Conservation (phyloP, 1,140 invertebrate genomes). For the Aphis craccivora region DNA sequence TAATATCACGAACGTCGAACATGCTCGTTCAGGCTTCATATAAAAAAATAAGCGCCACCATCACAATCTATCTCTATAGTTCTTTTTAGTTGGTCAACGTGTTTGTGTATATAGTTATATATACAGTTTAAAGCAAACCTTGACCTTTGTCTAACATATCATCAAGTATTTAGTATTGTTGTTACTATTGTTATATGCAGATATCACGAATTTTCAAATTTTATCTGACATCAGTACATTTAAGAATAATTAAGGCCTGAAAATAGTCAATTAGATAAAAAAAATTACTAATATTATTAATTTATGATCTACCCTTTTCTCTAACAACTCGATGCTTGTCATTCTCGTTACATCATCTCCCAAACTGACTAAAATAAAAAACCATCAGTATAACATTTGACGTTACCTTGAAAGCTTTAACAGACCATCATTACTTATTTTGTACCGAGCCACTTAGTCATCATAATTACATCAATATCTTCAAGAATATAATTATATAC, state of each 20-base stretch:
- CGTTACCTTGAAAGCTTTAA: background rate
- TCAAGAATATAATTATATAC: background rate
- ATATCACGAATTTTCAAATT: background rate
- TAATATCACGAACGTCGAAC: background rate
- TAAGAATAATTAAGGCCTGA: background rate
- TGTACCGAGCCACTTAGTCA: background rate
- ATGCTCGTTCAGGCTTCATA: background rate
- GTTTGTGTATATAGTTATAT: background rate
- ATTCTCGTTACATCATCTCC: background rate
- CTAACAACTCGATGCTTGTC: background rate
- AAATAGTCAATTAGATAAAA: background rate
- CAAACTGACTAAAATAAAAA: background rate
- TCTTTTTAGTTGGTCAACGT: background rate
- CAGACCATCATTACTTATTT: constrained; percentile 15
- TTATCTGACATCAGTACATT: background rate
- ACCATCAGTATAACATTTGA: background rate
- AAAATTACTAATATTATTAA: background rate
- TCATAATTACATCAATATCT: constrained; percentile 41
- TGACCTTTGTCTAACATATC: background rate
- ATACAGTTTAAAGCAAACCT: background rate
- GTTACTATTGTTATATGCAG: background rate
- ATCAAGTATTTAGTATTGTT: background rate
- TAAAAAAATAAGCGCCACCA: background rate
- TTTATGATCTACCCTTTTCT: background rate
- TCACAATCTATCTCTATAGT: background rate